These are phyloP conservation scores for Lasioglossum vierecki DNA, from an alignment of 2,888 invertebrate genomes.

Conservation along the genomic window DNA sequence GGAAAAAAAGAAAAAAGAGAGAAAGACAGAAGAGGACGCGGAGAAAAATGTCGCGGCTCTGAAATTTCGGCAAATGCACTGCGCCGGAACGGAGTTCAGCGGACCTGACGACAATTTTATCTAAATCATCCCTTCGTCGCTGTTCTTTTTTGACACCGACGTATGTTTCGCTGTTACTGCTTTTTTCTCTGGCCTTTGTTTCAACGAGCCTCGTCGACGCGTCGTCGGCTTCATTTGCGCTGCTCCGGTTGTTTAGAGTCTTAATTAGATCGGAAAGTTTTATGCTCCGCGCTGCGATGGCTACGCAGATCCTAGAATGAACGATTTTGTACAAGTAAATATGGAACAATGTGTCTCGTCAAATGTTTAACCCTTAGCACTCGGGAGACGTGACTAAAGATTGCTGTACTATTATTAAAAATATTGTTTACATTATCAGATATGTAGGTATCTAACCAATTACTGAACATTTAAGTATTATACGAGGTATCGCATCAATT, in stretches of 20 bases:
- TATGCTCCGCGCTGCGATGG: no score
- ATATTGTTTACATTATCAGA: no score
- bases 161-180: neutral
- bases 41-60: slow-evolving; percentile 7
- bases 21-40: neutral
- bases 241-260: neutral
- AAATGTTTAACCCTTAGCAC: neutral
- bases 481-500: no score
- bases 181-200: neutral
- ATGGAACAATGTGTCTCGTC: no score
- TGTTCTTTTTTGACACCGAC: slow-evolving; percentile 2
- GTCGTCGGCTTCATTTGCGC: neutral
- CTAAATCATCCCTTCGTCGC: slow-evolving; percentile 1
- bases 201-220: neutral
- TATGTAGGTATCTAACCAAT: no score
- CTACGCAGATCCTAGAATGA: no score
- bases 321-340: no score
- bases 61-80: slow-evolving; percentile 13
- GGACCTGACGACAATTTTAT: neutral
- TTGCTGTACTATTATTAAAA: no score
- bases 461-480: no score
- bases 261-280: neutral
- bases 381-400: no score
- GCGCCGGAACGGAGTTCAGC: neutral
- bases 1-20: neutral